Evolutionary conservation across 2,113 vertebrate genomes (phyloP), one percentile per base, ranked within the genome.

Genomic region (Panthera leo): DNA sequence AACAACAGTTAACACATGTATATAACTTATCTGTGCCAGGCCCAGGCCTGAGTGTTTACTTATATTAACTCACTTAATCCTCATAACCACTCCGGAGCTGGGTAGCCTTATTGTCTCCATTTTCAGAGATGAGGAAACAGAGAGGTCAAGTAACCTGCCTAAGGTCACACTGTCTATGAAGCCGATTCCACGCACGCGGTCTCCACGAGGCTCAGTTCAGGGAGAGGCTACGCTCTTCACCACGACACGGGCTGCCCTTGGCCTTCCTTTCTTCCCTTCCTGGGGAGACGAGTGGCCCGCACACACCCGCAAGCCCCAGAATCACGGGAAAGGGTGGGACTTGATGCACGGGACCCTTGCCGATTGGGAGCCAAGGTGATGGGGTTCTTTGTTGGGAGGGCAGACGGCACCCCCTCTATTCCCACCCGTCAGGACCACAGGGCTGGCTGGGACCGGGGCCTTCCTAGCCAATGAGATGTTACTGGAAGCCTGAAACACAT

Each of bases 211-310:
- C 45, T 79, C 39, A 12, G 45, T 78, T 78, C 73, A 0, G 25
- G 42, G 25, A 61, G 45, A 61, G 45, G 68, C 19, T 15, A 6
- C 0, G 3, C 14, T 76, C 58, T 36, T 45, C 3, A 10, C 51
- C 3, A 29, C 14, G 5, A 27, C 18, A 5, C 14, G 0, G 1
- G 12, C 12, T 42, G 18, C 34, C 71, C 19, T 1, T 5, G 12
- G 53, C 68, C 39, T 76, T 29, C 36, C 31, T 34, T 2, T 79
- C 67, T 21, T 27, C 5, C 0, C 7, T 53, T 53, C 31, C 36
- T 7, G 39, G 23, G n/a, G 48, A 68, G 29, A 82, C 4, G 5
- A 75, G 53, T 4, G 53, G 39, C 36, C 15, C 7, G n/a, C 13
- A 78, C n/a, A 65, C 11, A 29, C 27, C 12, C 16, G 4, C 0